Percentiles rank a stretch among this genome's conserved stretches.
Conservation (phyloP, 2,113 vertebrate genomes). For the Terrapene triunguis region DNA sequence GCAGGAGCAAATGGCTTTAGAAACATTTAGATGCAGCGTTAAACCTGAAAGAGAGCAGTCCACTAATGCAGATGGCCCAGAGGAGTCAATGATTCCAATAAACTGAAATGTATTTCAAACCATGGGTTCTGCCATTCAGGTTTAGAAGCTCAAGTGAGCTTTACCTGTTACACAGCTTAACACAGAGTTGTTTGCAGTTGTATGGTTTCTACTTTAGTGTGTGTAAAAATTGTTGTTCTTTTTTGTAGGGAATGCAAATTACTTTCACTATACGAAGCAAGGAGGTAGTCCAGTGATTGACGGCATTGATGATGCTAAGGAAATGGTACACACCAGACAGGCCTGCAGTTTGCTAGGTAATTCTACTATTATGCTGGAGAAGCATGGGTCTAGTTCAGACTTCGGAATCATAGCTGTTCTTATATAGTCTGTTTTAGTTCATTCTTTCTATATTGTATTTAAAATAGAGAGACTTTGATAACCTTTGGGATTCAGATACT, state of each 20-base stretch:
- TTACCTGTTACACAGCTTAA: background rate
- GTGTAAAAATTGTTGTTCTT: background rate
- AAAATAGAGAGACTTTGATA: background rate
- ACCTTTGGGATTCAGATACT: background rate
- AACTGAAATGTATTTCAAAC: background rate
- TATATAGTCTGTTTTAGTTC: background rate
- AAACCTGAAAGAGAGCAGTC: background rate
- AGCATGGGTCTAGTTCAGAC: background rate
- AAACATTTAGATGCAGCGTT: background rate
- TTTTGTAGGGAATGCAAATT: conserved; percentile 85
- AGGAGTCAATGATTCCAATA: background rate
- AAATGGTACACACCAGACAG: conserved; percentile 90
- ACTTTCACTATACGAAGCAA: conserved; percentile 93
- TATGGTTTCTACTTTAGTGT: background rate
- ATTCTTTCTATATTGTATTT: background rate
- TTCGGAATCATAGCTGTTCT: background rate
- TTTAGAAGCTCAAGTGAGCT: background rate
- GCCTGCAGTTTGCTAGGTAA: conserved; percentile 95
- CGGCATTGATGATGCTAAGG: conserved; percentile 93
- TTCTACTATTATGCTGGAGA: background rate
- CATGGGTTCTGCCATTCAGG: background rate
- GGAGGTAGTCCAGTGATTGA: conserved; percentile 93
- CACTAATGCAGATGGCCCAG: background rate
- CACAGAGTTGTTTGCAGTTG: background rate
- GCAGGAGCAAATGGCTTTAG: background rate